A percentile compares a stretch with the other conserved stretches of the same genome.
Evolutionary conservation across 2,888 invertebrate species (phyloP).

Genomic region (Ptycholaimellus sp.): DNA sequence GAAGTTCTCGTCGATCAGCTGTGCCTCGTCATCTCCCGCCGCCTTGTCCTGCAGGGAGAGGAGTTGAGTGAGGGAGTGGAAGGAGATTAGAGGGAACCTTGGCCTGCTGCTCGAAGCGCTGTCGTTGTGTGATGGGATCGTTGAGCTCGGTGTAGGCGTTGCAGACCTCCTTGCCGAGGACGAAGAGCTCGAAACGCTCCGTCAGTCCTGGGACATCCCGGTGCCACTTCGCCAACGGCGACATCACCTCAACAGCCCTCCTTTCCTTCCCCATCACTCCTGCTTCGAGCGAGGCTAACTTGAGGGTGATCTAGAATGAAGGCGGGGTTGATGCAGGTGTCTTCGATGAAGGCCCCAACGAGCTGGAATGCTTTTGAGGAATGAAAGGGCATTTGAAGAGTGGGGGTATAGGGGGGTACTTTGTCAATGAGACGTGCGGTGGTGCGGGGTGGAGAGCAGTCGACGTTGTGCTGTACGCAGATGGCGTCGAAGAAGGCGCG

Average conservation of each 20-base stretch:
- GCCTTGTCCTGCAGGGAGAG: conserved; percentile 60
- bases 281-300: too few species aligned
- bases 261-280: too few species aligned
- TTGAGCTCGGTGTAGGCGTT: conserved; percentile 96
- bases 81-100: too few species aligned
- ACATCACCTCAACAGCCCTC: too few species aligned
- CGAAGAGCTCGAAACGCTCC: conserved; percentile 77
- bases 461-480: conserved; percentile 53
- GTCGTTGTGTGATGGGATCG: conserved; percentile 71
- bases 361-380: conserved; percentile 32
- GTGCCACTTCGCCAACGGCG: conserved; percentile 84
- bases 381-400: background rate
- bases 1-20: conserved; percentile 77
- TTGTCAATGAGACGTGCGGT: conserved; percentile 77
- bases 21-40: conserved; percentile 91
- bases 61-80: too few species aligned
- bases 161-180: conserved; percentile 79
- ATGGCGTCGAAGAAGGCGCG: conserved; percentile 50
- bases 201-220: conserved; percentile 59
- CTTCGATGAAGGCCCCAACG: conserved; percentile 77
- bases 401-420: conserved; percentile 27
- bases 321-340: conserved; percentile 72
- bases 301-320: conserved; percentile 87
- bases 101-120: conserved; percentile 76
- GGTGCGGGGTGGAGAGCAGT: conserved; percentile 70